Base-by-base conservation (phyloP, 2,113 vertebrate species). In the Salminus brasiliensis region DNA sequence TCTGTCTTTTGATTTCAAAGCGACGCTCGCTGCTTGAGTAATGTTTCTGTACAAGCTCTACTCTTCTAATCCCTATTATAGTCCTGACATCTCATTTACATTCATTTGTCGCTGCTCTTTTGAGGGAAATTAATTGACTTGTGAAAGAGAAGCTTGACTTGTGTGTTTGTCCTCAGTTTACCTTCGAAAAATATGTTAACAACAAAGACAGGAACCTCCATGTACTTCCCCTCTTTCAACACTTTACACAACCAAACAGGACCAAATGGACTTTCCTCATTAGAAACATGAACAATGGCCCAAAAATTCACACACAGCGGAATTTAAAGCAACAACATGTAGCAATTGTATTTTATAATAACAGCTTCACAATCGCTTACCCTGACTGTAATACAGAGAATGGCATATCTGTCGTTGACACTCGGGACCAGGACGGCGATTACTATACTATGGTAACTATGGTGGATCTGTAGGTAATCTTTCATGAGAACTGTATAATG, bases 131-230 rank as follows among this genome's bases (percentile, higher is more conserved):
- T 1, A 1, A 23, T 47, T 25, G 23, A 63, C 12, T 78, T 62
- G n/a, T 62, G 55, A 47, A 27, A 15, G 60, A 16, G 4, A 63
- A 18, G 60, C 60, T 34, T 1, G 27, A 18, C 27, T 60, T 60
- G 36, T 41, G 45, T 59, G 52, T 59, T 34, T 69, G 66, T 39
- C 68, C 68, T 65, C 5, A 30, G 57, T 36, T 52, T 63, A 63
- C 55, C 68, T 79, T 72, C 36, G 21, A 79, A 72, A 65, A 72
- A 65, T 55, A 45, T 25, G 13, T 49, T 62, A 71, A 47, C 30
- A 72, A 79, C 57, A 79, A 73, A 79, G 69, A 55, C 69, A 55
- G 69, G 69, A 65, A 72, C 78, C 49, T 52, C 30, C 25, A 16
- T 52, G 68, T 23, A 62, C 67, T 72, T 55, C 57, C 69, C 25